Conservation (phyloP, 1,140 invertebrate genomes). For the Leptinotarsa undecemlineata region DNA sequence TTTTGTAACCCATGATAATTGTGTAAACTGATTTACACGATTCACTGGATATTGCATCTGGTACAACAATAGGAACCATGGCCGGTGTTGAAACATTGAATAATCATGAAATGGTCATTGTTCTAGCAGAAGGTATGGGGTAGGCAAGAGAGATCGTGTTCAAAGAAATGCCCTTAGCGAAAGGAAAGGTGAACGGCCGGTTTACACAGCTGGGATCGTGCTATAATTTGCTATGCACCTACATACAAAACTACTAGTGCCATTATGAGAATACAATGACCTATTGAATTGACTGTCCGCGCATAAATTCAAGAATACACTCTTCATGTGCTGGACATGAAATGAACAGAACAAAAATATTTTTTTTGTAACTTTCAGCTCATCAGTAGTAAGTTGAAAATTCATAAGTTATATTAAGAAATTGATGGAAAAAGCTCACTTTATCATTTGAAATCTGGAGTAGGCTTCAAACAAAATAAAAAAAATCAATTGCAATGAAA, state of each 20-base stretch:
- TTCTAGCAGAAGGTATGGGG: conserved; percentile 10
- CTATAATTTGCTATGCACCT: conserved; percentile 19
- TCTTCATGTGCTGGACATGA: neutral
- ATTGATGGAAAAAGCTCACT: no score
- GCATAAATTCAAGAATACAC: neutral
- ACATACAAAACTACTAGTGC: conserved; percentile 8
- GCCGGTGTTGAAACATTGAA: conserved; percentile 5
- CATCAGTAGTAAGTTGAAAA: no score
- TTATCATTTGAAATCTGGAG: no score
- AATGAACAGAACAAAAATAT: no score
- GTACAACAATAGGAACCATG: neutral
- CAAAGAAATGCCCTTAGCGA: conserved; percentile 11
- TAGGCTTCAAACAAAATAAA: no score
- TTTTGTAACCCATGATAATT: neutral
- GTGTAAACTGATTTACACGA: neutral
- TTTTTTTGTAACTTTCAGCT: no score
- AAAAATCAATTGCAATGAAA: no score
- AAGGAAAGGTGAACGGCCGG: conserved; percentile 10
- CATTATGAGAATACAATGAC: conserved; percentile 14
- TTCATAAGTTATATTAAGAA: no score
- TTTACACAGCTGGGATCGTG: conserved; percentile 10
- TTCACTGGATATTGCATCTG: neutral
- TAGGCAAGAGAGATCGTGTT: conserved; percentile 3
- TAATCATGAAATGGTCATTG: conserved; percentile 13
- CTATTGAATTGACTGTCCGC: conserved; percentile 10